These are phyloP conservation scores for Andrena chrysosceles DNA, from an alignment of 2,888 invertebrate species.

Conservation along the genomic window DNA sequence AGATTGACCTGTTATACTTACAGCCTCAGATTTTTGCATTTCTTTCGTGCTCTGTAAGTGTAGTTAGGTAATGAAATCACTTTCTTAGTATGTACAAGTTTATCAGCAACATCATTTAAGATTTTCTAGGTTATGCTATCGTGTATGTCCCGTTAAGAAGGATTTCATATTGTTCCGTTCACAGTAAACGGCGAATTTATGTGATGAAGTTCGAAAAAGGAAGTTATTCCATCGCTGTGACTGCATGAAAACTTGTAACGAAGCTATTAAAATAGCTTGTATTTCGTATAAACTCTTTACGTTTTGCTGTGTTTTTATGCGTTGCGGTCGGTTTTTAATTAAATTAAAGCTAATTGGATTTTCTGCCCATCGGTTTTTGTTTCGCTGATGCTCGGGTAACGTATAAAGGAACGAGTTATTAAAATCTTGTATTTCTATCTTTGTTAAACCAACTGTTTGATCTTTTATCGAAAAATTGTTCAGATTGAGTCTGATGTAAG, in stretches of 20 bases:
- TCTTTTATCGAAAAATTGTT: neutral
- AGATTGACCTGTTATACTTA: neutral
- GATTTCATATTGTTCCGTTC: neutral
- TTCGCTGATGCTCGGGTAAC: conserved; percentile 7
- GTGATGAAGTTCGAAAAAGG: neutral
- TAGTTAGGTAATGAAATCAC: too few relatives aligned
- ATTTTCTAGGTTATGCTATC: neutral
- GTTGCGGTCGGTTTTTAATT: conserved; percentile 40
- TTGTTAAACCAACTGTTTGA: neutral
- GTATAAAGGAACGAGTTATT: conserved; percentile 4
- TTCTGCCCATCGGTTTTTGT: neutral
- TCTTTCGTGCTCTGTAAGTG: neutral
- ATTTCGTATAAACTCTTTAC: conserved; percentile 6
- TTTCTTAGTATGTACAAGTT: too few relatives aligned
- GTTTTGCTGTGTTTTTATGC: neutral
- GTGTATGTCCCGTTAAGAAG: neutral
- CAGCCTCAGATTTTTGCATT: neutral
- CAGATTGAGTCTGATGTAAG: neutral
- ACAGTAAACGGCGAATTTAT: neutral
- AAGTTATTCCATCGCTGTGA: neutral
- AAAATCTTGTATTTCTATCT: neutral
- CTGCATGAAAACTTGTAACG: neutral
- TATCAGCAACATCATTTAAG: neutral
- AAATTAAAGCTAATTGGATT: conserved; percentile 47
- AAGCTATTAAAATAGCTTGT: conserved; percentile 1